Evolutionary conservation across 2,113 vertebrate species (phyloP), one percentile per base, ranked within the genome.

Genomic region (Nannospalax galili): DNA sequence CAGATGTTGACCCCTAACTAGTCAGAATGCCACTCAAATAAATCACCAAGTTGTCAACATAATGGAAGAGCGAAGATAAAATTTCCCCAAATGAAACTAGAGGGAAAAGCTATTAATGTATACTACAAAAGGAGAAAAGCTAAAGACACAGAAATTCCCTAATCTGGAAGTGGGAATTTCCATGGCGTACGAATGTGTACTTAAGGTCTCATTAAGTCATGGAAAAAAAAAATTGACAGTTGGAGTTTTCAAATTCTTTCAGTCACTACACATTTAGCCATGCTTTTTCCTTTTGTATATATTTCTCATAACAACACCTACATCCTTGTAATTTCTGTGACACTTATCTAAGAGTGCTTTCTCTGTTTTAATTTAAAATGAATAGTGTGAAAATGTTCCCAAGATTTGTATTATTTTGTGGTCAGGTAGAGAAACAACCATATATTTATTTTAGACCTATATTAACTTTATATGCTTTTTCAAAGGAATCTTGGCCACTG

Each of bases 241-340:
- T 85, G 60, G 88, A 97, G 80, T 94, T 96, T 95, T 96, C 92
- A 95, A 93, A 98, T 97, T 97, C 96, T 96, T 97, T 67, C 40
- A 82, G 87, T 45, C 35, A 80, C 35, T 85, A 85, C 93, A 94
- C 40, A 92, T 89, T 86, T n/a, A 90, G 70, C 24, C 82, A 94
- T 65, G 85, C 42, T 78, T 70, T 95, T 87, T 62, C 30, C 64
- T 78, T 94, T 93, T 97, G 96, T 97, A 95, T 96, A 93, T 94
- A 78, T 91, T 97, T 97, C 92, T 97, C 96, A 92, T 94, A 96
- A 96, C 95, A 97, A 88, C 94, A 97, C 96, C 92, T 96, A 93
- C 64, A 37, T 75, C 90, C 77, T 92, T 90, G 58, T 89, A 87
- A 94, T 93, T 97, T 95, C 92, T 96, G 24, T 73, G 96, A 45